Evolutionary conservation across 2,888 invertebrate species (phyloP).

Genomic region (Amiota minor): DNA sequence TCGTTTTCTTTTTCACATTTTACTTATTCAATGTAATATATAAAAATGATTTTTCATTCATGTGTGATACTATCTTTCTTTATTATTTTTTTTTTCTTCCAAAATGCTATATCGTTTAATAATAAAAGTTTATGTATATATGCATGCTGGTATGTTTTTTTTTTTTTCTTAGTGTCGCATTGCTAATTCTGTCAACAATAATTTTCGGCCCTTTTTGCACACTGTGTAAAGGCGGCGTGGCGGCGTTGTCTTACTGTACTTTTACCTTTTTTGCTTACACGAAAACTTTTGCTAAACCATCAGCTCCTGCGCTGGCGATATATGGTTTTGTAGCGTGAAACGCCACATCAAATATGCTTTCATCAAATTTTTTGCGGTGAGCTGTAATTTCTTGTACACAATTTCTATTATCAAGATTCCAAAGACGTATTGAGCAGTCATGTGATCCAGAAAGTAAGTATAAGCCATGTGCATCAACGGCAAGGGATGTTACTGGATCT

Average conservation of each 20-base stretch:
- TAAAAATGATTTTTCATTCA: conserved; percentile 33
- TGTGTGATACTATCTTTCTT: conserved; percentile 20
- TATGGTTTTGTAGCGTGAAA: conserved; percentile 99
- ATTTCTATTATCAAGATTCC: conserved; percentile 99
- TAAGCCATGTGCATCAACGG: conserved; percentile 98
- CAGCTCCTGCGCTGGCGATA: conserved; percentile 99
- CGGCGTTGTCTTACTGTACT: background rate
- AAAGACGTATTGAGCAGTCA: conserved; percentile 98
- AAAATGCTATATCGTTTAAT: conserved; percentile 44
- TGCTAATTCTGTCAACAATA: background rate
- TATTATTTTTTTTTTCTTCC: conserved; percentile 21
- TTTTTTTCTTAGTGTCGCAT: conserved; percentile 20
- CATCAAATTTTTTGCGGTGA: conserved; percentile 99
- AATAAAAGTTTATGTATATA: conserved; percentile 44
- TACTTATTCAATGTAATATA: conserved; percentile 26
- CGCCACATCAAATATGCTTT: conserved; percentile 98
- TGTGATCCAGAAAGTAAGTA: conserved; percentile 98
- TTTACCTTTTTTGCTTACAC: conserved; percentile 76
- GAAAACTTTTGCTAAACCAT: conserved; percentile 99
- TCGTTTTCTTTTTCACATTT: conserved; percentile 35
- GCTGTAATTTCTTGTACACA: conserved; percentile 99
- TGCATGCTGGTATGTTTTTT: background rate
- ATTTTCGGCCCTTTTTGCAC: background rate
- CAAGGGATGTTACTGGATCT: conserved; percentile 97
- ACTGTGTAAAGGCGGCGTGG: background rate